Evolutionary conservation across 2,888 invertebrate genomes (phyloP).

Genomic region (Epinotia demarniana): DNA sequence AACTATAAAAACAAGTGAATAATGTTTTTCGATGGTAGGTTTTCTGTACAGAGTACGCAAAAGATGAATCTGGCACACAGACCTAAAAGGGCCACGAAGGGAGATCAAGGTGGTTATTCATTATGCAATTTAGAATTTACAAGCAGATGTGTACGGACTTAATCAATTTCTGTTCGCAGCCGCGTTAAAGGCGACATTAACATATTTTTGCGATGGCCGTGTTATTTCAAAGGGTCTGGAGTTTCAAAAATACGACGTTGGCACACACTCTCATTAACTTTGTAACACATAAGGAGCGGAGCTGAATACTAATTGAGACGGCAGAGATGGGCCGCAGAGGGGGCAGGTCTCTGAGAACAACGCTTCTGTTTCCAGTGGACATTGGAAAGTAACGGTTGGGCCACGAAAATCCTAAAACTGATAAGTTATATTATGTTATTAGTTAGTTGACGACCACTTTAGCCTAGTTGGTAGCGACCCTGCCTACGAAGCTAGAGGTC

Average conservation of each 20-base stretch:
- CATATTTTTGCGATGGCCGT: slow-evolving; percentile 77
- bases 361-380: too few species aligned
- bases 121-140: slow-evolving; percentile 44
- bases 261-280: slow-evolving; percentile 80
- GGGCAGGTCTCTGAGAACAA: slow-evolving; percentile 48
- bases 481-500: too few species aligned
- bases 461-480: too few species aligned
- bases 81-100: not conserved
- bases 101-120: slow-evolving; percentile 36
- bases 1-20: too few species aligned
- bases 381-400: too few species aligned
- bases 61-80: slow-evolving; percentile 2
- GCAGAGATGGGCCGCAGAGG: slow-evolving; percentile 60
- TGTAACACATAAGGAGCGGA: slow-evolving; percentile 77
- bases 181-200: slow-evolving; percentile 69
- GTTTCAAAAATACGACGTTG: slow-evolving; percentile 78
- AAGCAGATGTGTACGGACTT: slow-evolving; percentile 44
- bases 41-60: not conserved
- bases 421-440: too few species aligned
- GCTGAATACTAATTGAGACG: slow-evolving; percentile 78
- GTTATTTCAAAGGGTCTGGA: slow-evolving; percentile 76
- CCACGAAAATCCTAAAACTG: too few species aligned
- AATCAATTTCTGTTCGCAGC: slow-evolving; percentile 52
- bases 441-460: too few species aligned
- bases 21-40: too few species aligned